A percentile compares a stretch with the other conserved stretches of the same genome.
phyloP scores from a whole-genome alignment of 2,888 invertebrate genomes.

The Eristalis arbustorum region DNA sequence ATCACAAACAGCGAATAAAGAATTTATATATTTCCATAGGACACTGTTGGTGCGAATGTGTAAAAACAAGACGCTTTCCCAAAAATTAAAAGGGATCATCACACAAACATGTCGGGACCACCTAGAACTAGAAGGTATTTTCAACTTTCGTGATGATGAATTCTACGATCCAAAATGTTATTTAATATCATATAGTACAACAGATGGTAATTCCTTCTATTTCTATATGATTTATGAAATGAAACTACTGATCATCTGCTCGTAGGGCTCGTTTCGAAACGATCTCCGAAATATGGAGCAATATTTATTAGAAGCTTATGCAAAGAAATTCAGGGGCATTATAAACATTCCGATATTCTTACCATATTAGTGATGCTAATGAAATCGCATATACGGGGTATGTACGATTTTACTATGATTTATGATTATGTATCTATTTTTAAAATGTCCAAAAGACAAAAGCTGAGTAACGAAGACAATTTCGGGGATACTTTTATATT shows the following conservation, averaged over 20 bases:
- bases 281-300: neutral
- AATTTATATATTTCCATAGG: neutral
- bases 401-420: neutral
- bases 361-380: neutral
- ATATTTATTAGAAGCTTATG: neutral
- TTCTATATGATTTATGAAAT: neutral
- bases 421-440: too few relatives aligned
- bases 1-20: neutral
- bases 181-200: neutral
- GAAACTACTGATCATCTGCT: neutral
- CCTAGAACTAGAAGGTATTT: neutral
- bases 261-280: neutral
- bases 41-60: conserved; percentile 9
- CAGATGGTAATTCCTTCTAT: neutral
- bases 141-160: neutral
- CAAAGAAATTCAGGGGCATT: neutral
- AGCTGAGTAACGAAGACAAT: too few relatives aligned
- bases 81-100: conserved; percentile 12
- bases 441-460: too few relatives aligned
- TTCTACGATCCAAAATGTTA: neutral
- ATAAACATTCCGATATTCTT: neutral
- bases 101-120: neutral
- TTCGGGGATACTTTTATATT: too few relatives aligned
- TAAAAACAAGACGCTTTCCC: conserved; percentile 5
- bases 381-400: neutral